A percentile compares a stretch with the other conserved stretches of the same genome.
Evolutionary conservation across 2,113 vertebrate genomes (phyloP).

Genomic region (Enhydra lutris): DNA sequence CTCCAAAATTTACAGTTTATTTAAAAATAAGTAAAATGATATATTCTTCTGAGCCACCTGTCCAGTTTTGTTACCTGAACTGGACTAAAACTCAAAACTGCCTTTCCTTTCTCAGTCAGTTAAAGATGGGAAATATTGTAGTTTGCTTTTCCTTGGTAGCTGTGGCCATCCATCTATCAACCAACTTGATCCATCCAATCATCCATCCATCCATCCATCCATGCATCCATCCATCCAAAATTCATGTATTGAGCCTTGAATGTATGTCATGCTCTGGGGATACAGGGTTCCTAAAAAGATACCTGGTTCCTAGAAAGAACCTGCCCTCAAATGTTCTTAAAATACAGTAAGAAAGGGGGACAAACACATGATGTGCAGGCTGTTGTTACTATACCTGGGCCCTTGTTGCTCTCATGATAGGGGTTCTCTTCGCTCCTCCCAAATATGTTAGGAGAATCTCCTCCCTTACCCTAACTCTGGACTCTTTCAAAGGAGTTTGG

Average conservation of each 20-base stretch:
- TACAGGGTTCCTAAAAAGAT: background rate
- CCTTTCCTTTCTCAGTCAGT: background rate
- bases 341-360: background rate
- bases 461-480: background rate
- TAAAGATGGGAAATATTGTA: background rate
- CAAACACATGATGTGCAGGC: background rate
- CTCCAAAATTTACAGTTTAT: background rate
- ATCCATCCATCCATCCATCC: background rate
- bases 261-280: background rate
- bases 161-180: background rate
- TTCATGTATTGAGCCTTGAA: background rate
- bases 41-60: background rate
- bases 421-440: background rate
- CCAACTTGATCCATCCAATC: background rate
- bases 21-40: background rate
- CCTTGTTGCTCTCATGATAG: accelerated
- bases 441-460: background rate
- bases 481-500: background rate
- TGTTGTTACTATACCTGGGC: background rate
- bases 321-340: background rate
- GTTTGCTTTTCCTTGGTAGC: background rate
- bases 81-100: background rate
- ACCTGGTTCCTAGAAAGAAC: background rate
- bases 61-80: background rate
- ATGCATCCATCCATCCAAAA: background rate